Conservation (phyloP, 2,888 invertebrate genomes). For the Poecilus cupreus region DNA sequence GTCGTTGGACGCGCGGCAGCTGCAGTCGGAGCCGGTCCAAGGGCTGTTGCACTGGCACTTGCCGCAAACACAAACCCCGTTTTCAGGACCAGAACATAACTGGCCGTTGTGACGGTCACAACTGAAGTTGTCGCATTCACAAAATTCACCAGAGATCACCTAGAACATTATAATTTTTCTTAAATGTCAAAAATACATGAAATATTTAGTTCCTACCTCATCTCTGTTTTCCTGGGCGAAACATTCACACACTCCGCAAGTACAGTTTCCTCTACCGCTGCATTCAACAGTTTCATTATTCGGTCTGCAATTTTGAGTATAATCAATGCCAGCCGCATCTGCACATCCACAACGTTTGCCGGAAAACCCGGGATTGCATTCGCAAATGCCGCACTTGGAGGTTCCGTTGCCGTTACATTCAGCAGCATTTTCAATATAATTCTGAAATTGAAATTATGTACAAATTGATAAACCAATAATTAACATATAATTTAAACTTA, state of each 20-base stretch:
- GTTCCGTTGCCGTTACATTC: slow-evolving; percentile 87
- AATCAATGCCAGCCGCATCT: slow-evolving; percentile 66
- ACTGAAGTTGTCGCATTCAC: slow-evolving; percentile 97
- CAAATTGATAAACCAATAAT: background rate
- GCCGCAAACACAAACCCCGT: slow-evolving; percentile 93
- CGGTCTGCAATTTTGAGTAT: slow-evolving; percentile 78
- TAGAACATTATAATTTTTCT: slow-evolving; percentile 64
- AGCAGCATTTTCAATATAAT: slow-evolving; percentile 79
- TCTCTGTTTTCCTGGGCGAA: slow-evolving; percentile 77
- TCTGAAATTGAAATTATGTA: slow-evolving; percentile 69
- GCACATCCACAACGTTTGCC: slow-evolving; percentile 94
- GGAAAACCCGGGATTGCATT: slow-evolving; percentile 86
- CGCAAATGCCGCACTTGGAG: slow-evolving; percentile 93
- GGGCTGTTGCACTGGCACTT: slow-evolving; percentile 86
- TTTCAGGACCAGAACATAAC: slow-evolving; percentile 84
- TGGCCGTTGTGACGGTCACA: slow-evolving; percentile 89
- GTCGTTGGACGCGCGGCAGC: slow-evolving; percentile 84
- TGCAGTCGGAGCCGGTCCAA: slow-evolving; percentile 90
- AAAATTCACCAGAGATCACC: slow-evolving; percentile 86
- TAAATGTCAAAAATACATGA: slow-evolving; percentile 36
- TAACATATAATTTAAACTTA: slow-evolving; percentile 67
- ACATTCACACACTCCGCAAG: slow-evolving; percentile 89
- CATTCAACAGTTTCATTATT: slow-evolving; percentile 83
- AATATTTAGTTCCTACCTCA: slow-evolving; percentile 77
- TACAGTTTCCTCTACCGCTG: slow-evolving; percentile 86